Conservation (phyloP, 2,797 vertebrate genomes). For the Pipistrellus pipistrellus region DNA sequence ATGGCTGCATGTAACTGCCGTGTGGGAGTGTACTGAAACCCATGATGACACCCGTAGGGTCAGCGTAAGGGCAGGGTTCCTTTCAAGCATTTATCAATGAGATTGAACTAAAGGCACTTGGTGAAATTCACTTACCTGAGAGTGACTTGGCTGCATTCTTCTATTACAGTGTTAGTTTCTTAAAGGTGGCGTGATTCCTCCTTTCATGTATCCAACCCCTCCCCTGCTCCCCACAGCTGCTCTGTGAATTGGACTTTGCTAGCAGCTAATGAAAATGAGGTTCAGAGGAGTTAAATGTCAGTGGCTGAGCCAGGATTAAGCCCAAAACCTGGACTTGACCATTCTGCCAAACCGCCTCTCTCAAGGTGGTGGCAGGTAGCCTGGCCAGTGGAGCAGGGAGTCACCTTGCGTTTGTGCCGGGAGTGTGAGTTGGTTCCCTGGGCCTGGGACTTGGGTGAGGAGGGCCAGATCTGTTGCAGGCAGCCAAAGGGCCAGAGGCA, state of each 20-base stretch:
- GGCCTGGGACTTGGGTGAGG: background rate
- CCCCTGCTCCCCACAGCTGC: too few relatives aligned
- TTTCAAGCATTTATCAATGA: background rate
- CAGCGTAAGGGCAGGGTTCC: background rate
- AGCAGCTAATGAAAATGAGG: background rate
- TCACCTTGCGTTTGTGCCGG: background rate
- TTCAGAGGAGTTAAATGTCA: background rate
- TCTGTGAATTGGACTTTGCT: background rate
- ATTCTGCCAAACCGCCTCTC: accelerated
- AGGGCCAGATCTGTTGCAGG: background rate
- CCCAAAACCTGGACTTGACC: background rate
- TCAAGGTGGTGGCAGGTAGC: too few relatives aligned
- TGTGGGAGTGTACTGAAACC: background rate
- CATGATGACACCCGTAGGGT: background rate
- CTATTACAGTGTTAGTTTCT: background rate
- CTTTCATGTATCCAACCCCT: background rate
- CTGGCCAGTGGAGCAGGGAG: background rate
- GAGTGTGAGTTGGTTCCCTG: background rate
- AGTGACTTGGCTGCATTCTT: background rate
- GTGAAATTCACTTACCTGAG: background rate
- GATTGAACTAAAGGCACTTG: background rate
- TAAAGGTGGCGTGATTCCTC: background rate
- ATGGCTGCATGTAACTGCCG: background rate
- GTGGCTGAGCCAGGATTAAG: background rate
- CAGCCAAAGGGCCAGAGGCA: background rate